These are phyloP conservation scores for Apodemia hepburni DNA, from an alignment of 2,888 invertebrate species.

Conservation along the genomic window DNA sequence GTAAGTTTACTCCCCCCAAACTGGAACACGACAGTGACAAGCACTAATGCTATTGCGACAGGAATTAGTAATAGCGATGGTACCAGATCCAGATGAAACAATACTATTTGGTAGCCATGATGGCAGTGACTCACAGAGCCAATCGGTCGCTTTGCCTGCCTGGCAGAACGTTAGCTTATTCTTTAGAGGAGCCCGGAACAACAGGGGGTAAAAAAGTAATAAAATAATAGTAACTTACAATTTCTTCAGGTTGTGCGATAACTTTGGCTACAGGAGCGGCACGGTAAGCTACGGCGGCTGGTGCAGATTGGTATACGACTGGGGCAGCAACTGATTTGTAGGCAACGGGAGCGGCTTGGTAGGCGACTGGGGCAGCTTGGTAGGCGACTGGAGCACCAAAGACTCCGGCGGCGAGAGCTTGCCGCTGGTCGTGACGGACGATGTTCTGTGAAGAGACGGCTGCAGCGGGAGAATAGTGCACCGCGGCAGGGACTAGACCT, in stretches of 20 bases:
- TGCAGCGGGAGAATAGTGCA: constrained; percentile 33
- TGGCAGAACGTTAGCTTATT: no score
- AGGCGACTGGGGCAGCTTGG: constrained; percentile 33
- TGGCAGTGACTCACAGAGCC: no score
- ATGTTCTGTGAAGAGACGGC: constrained; percentile 53
- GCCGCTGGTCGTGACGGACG: constrained; percentile 48
- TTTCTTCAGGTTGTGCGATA: constrained; percentile 39
- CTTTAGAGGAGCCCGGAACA: no score
- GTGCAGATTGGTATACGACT: constrained; percentile 30
- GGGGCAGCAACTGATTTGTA: constrained; percentile 34
- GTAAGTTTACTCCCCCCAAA: no score
- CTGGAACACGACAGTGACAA: no score
- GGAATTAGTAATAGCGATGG: no score
- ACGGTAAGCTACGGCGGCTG: constrained; percentile 27
- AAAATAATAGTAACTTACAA: not conserved
- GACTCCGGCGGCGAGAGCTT: not conserved
- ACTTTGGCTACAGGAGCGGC: constrained; percentile 33
- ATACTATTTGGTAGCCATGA: no score
- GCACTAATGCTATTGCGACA: no score
- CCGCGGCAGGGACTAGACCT: constrained; percentile 39
- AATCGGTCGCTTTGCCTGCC: no score
- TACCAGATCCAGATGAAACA: no score
- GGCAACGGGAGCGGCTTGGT: constrained; percentile 33
- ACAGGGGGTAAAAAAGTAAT: no score
- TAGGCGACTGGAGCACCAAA: constrained; percentile 38